Percentiles rank a stretch among this genome's conserved stretches.
These are phyloP conservation scores for Bolinopsis microptera DNA, from an alignment of 37 sponge, comb jelly and placozoan genomes.

Conservation along the genomic window DNA sequence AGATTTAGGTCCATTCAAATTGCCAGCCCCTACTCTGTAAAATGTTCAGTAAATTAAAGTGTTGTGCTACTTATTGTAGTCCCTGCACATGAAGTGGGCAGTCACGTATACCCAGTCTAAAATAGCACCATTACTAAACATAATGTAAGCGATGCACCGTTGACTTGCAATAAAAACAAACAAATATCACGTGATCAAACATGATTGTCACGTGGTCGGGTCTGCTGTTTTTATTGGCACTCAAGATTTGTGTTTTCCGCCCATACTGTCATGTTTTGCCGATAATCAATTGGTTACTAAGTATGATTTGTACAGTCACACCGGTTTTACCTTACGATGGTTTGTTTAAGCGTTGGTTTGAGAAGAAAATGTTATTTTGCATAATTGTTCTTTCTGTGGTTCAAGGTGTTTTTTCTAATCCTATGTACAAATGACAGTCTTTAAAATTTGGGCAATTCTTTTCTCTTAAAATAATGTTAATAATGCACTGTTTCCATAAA, in stretches of 20 bases:
- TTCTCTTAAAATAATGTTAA: too few relatives aligned
- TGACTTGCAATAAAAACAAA: neutral
- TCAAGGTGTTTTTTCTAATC: too few relatives aligned
- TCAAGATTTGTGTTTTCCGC: neutral
- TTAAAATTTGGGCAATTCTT: too few relatives aligned
- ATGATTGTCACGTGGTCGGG: neutral
- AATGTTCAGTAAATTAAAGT: neutral
- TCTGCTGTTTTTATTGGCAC: neutral
- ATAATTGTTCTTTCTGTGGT: too few relatives aligned
- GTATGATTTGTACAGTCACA: neutral
- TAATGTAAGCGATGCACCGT: neutral
- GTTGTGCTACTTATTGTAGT: neutral
- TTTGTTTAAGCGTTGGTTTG: too few relatives aligned
- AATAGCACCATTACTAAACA: neutral
- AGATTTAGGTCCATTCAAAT: too few relatives aligned
- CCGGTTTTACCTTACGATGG: neutral
- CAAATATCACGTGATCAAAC: neutral
- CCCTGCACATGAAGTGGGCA: neutral
- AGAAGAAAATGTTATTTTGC: too few relatives aligned
- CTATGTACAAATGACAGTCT: too few relatives aligned
- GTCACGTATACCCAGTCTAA: neutral
- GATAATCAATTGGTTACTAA: neutral
- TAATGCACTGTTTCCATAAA: too few relatives aligned
- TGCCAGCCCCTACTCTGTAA: too few relatives aligned
- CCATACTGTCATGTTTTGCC: neutral